Conservation (phyloP, 2,797 vertebrate species). For the Darevskia mixta region DNA sequence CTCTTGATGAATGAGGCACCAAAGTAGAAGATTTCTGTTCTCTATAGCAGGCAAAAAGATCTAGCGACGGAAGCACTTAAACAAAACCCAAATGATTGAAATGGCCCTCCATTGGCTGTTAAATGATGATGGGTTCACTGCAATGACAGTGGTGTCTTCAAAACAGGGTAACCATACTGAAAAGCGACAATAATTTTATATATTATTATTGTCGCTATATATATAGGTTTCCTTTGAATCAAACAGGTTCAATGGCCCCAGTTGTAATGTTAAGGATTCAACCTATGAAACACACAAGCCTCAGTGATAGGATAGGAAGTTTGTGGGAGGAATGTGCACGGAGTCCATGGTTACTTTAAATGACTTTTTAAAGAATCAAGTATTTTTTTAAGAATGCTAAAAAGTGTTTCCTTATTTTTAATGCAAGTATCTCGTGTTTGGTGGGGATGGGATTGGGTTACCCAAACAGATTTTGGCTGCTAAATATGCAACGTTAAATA, state of each 20-base stretch:
- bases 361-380: constrained; percentile 61
- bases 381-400: constrained; percentile 74
- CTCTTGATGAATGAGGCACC: constrained; percentile 45
- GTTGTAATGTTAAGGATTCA: constrained; percentile 45
- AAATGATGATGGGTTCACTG: constrained; percentile 57
- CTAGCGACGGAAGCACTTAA: constrained; percentile 64
- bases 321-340: constrained; percentile 22
- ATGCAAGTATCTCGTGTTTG: constrained; percentile 28
- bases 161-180: constrained; percentile 75
- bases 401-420: constrained; percentile 67
- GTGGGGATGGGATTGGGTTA: constrained; percentile 54
- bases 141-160: constrained; percentile 61
- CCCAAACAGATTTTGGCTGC: constrained; percentile 63
- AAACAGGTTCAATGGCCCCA: constrained; percentile 56
- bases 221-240: constrained; percentile 54
- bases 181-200: constrained; percentile 24
- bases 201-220: neutral
- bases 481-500: constrained; percentile 68
- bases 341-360: constrained; percentile 65
- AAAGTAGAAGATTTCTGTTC: constrained; percentile 47
- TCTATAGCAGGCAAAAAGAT: constrained; percentile 50
- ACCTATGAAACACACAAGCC: neutral
- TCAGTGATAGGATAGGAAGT: neutral
- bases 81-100: constrained; percentile 54
- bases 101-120: constrained; percentile 38